Evolutionary conservation across 1,140 invertebrate species (phyloP), one percentile per base, ranked within the genome.

Genomic region (Ceratina japonica): DNA sequence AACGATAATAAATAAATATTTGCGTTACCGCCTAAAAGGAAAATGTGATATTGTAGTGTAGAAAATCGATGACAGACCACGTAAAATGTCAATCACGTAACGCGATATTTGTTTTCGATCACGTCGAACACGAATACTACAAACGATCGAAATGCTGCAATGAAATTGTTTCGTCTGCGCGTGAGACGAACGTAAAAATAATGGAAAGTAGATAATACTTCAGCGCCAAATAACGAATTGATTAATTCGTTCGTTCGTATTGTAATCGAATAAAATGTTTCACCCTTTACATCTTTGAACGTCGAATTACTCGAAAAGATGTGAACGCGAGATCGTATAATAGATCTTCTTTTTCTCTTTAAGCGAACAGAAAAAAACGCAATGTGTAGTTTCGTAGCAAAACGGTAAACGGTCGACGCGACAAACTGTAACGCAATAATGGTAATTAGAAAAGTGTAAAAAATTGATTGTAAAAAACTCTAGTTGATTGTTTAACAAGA

Each of bases 1-100:
- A 52, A 76, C 52, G 79, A 73, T 70, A 86, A 76, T 71, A 81
- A 81, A 80, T 75, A 79, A 86, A 86, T 56, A 76, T 62, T 68
- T 66, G 49, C 58, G 61, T 56, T 71, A 56, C 44, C 49, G 54
- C 16, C 68, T 77, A 62, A 54, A 79, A 59, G 49, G 22, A 80
- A 82, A 79, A 69, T 56, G 24, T 70, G 65, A 66, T 66, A 18
- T 77, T 13, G 20, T 62, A 18, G 51, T 37, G 56, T 61, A 69
- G 31, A 65, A 68, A 69, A 62, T 77, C n/a, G 37, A 24, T 62
- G 12, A 16, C 52, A 73, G 37, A 82, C 44, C 77, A 56, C 24
- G 68, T 69, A 64, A 64, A 61, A 69, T 63, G 12, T 59, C 56
- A 62, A 27, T 27, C 24, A n/a, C 3, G 54, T 15, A 0, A 66